Evolutionary conservation across 1,140 invertebrate species (phyloP).

Genomic region (Papilio dardanus): DNA sequence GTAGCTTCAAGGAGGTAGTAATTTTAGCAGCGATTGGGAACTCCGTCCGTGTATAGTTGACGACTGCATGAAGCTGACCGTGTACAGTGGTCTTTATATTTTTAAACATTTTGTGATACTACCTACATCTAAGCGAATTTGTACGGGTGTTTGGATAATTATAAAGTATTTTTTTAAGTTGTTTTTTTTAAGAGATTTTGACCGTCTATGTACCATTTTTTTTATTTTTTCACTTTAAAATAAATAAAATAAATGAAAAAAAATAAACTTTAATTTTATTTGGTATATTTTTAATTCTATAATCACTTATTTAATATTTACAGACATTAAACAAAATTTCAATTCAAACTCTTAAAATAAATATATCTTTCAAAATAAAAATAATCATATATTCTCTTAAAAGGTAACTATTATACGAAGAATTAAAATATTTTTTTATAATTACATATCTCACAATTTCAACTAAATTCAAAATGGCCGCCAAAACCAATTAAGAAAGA

Average conservation of each 20-base stretch:
- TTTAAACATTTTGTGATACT: background rate
- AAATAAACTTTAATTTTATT: slow-evolving; percentile 25
- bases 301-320: slow-evolving; percentile 18
- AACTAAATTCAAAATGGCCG: background rate
- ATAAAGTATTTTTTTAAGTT: background rate
- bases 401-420: background rate
- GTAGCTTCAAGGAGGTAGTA: background rate
- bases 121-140: background rate
- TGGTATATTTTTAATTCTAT: slow-evolving; percentile 33
- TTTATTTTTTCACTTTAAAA: background rate
- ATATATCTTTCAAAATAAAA: background rate
- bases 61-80: background rate
- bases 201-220: background rate
- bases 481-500: too few species aligned
- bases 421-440: background rate
- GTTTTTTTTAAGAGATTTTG: background rate
- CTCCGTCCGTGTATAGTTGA: background rate
- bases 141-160: too few species aligned
- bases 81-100: background rate
- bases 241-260: background rate
- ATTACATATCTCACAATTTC: background rate
- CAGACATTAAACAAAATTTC: background rate
- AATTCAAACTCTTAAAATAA: background rate
- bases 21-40: background rate
- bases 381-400: background rate